A percentile compares a stretch with the other conserved stretches of the same genome.
phyloP scores from a whole-genome alignment of 2,797 vertebrate species.

The Megaceryle alcyon region DNA sequence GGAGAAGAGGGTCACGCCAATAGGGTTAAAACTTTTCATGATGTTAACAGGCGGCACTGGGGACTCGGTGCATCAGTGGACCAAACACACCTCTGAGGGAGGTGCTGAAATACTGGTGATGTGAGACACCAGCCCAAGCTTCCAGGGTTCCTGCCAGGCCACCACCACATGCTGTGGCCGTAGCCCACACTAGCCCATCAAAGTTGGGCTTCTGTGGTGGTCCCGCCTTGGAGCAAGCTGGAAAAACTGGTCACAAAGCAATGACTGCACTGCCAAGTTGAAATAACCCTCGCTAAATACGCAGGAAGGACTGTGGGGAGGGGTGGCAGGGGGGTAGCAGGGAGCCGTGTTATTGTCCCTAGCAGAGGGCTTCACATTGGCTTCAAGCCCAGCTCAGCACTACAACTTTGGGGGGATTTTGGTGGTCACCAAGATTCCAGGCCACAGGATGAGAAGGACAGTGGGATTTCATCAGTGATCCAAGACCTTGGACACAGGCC shows the following conservation, averaged over 20 bases:
- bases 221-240: neutral
- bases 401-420: neutral
- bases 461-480: neutral
- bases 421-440: neutral
- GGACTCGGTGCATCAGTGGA: neutral
- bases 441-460: neutral
- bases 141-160: neutral
- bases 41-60: accelerated
- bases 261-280: neutral
- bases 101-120: neutral
- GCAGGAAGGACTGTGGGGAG: neutral
- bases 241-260: neutral
- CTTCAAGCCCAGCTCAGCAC: neutral
- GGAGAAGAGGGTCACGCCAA: neutral
- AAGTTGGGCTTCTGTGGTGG: accelerated
- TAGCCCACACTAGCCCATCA: neutral
- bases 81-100: accelerated
- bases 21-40: neutral
- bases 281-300: neutral
- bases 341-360: neutral
- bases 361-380: neutral
- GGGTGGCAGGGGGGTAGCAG: neutral
- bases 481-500: accelerated
- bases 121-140: neutral
- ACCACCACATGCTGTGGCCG: accelerated